Conservation (phyloP, 2,888 invertebrate species). For the Cantharis flavilabris region DNA sequence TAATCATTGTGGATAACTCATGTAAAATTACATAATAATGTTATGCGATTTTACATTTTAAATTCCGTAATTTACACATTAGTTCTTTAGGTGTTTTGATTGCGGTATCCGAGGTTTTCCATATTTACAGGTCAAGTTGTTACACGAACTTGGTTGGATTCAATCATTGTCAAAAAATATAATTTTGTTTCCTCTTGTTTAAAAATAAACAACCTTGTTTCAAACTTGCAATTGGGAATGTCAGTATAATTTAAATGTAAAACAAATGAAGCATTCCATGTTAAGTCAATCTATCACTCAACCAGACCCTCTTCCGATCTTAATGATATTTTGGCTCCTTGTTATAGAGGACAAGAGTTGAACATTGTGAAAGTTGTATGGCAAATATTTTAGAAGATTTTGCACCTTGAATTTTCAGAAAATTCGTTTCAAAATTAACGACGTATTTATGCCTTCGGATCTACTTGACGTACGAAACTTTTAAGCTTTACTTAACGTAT, state of each 20-base stretch:
- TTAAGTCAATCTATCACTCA: background rate
- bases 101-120: no score
- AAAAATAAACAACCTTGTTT: background rate
- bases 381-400: background rate
- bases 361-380: background rate
- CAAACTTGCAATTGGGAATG: background rate
- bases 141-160: background rate
- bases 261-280: background rate
- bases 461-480: background rate
- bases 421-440: background rate
- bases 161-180: background rate
- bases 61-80: no score
- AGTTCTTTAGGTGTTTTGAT: no score
- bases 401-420: background rate
- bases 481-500: no score
- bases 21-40: no score
- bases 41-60: no score
- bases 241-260: background rate
- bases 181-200: background rate
- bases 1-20: no score
- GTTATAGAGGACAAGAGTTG: background rate
- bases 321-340: background rate
- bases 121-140: no score
- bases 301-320: no score
- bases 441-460: background rate